phyloP scores from a whole-genome alignment of 2,888 invertebrate species.

The Willowsia nigromaculata region DNA sequence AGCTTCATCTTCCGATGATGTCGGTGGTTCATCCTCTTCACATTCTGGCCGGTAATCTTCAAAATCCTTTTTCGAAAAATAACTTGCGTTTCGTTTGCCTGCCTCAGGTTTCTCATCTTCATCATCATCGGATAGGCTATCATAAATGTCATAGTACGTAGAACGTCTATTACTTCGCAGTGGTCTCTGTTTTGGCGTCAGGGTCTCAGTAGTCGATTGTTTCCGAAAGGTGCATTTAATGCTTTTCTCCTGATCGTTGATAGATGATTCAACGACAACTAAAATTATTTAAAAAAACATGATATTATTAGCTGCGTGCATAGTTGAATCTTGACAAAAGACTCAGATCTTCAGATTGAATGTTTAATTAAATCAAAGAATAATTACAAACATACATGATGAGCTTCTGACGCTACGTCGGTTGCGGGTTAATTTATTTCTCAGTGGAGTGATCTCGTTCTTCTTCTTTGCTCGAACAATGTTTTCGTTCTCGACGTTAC shows the following conservation, averaged over 20 bases:
- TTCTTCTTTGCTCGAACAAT: background rate
- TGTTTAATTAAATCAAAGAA: too few species aligned
- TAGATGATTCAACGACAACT: background rate
- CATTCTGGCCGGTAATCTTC: conserved; percentile 17
- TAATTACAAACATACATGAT: background rate
- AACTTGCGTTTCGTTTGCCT: background rate
- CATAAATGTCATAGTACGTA: background rate
- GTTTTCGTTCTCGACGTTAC: conserved; percentile 30
- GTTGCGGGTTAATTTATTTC: background rate
- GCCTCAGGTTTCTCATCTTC: background rate
- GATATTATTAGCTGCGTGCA: too few species aligned
- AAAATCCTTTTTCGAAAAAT: background rate
- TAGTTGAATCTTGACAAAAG: too few species aligned
- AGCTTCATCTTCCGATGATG: background rate
- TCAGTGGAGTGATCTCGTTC: conserved; percentile 23
- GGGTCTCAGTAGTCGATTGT: background rate
- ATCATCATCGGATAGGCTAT: background rate
- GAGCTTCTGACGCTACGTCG: background rate
- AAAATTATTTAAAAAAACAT: too few species aligned
- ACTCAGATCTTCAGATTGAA: too few species aligned
- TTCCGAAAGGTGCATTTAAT: background rate
- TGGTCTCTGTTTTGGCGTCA: background rate
- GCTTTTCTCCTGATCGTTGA: background rate
- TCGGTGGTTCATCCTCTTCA: background rate
- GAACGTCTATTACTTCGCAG: too few species aligned